Conservation (phyloP, 1,140 invertebrate species). For the Drosophila albomicans region DNA sequence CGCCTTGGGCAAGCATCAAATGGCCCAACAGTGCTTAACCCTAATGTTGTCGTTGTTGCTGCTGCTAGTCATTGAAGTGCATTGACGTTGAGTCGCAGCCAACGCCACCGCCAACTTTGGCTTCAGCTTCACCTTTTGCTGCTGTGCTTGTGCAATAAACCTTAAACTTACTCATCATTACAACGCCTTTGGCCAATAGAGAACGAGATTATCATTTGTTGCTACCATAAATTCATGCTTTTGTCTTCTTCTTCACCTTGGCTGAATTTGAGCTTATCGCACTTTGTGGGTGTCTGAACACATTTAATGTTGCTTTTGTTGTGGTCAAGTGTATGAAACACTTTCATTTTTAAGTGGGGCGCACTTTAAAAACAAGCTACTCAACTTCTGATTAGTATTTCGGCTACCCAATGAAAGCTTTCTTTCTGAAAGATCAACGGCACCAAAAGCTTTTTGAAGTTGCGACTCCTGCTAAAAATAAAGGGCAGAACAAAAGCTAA, state of each 20-base stretch:
- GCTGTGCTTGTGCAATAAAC: conserved; percentile 35
- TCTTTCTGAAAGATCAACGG: background rate
- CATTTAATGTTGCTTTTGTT: background rate
- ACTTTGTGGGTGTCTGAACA: conserved; percentile 3
- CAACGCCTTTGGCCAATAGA: background rate
- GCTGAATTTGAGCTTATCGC: conserved; percentile 11
- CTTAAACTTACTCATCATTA: conserved; percentile 19
- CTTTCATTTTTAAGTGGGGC: background rate
- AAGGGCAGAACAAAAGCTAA: background rate
- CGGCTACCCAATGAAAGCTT: background rate
- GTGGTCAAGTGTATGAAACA: background rate
- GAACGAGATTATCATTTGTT: conserved; percentile 28
- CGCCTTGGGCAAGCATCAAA: conserved; percentile 6
- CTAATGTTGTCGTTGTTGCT: conserved; percentile 8
- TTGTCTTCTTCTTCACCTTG: conserved; percentile 9
- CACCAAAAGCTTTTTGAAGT: background rate
- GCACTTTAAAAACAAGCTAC: background rate
- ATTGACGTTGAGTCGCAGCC: conserved; percentile 16
- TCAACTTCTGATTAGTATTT: background rate
- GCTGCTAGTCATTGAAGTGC: conserved; percentile 12
- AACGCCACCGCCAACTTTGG: conserved; percentile 5
- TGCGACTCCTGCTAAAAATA: background rate
- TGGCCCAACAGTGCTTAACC: conserved; percentile 6
- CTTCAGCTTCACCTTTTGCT: conserved; percentile 20
- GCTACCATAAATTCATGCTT: conserved; percentile 12